Evolutionary conservation across 2,888 invertebrate genomes (phyloP), one percentile per base, ranked within the genome.

Genomic region (Acrobasis consociella): DNA sequence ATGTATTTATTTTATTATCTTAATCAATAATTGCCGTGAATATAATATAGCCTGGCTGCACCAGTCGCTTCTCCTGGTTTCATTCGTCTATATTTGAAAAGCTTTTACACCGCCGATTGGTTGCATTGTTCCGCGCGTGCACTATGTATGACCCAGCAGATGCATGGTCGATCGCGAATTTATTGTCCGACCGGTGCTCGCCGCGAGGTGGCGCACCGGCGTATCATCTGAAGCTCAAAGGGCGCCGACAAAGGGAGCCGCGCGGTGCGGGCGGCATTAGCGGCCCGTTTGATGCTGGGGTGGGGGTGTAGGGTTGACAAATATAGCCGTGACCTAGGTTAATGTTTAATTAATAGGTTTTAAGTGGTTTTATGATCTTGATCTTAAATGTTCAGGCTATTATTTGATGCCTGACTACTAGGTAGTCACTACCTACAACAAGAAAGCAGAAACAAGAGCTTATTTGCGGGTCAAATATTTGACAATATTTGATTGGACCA

Each of bases 211-310:
- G 81, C 80, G 75, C 85, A 86, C 86, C 86, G 82, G 81, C 80
- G 75, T 85, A 86, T 86, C 86, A 86, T 82, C 84, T 81, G 80
- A 52, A 78, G 77, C 83, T 90, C 91, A 91, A 91, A 92, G 91
- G 91, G 80, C 74, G 89, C 91, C 91, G 91, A 91, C 91, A 92
- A 91, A 91, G 91, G 75, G 81, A 68, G 80, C 86, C 81, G 86
- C 81, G 83, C 83, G 81, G 86, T 85, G 85, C 89, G 89, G 88
- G 87, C 88, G 89, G 90, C 83, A 88, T 89, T 90, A 89, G 89
- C 89, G 89, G 88, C 86, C 86, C 86, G 82, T 85, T 88, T 87
- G 87, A 87, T 82, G 82, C 82, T 81, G 78, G 83, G 83, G 76
- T 83, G 69, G 66, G 60, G 22, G 50, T 73, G 50, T 73, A 89